A percentile compares a stretch with the other conserved stretches of the same genome.
Evolutionary conservation across 2,888 invertebrate species (phyloP).

Genomic region (Pimpla rufipes): DNA sequence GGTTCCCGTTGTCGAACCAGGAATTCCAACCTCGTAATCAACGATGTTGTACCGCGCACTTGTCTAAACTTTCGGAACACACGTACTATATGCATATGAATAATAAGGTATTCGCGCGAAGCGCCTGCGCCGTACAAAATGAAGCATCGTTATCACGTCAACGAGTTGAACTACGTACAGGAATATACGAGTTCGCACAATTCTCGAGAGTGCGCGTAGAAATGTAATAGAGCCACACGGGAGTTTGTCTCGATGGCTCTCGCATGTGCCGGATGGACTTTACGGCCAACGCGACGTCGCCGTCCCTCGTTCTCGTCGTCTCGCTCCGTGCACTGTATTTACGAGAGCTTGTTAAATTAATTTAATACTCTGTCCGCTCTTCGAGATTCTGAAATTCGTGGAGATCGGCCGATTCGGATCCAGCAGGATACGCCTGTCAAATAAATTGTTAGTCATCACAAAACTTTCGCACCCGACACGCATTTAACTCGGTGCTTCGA

Average conservation of each 20-base stretch:
- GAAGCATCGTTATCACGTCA: slow-evolving; percentile 59
- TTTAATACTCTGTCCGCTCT: slow-evolving; percentile 1
- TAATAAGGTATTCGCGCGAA: background rate
- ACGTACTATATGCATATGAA: background rate
- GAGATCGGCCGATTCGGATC: background rate
- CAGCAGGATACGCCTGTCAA: no score
- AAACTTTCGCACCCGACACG: no score
- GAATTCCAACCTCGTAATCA: slow-evolving; percentile 38
- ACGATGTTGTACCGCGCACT: background rate
- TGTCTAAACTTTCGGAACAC: slow-evolving; percentile 17
- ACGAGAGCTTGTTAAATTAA: slow-evolving; percentile 48
- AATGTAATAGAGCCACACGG: background rate
- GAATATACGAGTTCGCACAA: slow-evolving; percentile 33
- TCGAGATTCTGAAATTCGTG: background rate
- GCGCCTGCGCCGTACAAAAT: slow-evolving; percentile 28
- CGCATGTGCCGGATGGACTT: slow-evolving; percentile 39
- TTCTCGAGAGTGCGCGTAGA: slow-evolving; percentile 13
- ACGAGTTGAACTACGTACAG: slow-evolving; percentile 17
- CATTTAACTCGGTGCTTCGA: no score
- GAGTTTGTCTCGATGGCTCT: slow-evolving; percentile 42
- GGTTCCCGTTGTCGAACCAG: background rate
- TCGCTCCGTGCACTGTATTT: slow-evolving; percentile 12
- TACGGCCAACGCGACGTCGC: slow-evolving; percentile 22
- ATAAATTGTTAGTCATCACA: no score
- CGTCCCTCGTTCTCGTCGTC: background rate